Evolutionary conservation across 2,888 invertebrate genomes (phyloP), one percentile per base, ranked within the genome.

Genomic region (Eupithecia exiguata): DNA sequence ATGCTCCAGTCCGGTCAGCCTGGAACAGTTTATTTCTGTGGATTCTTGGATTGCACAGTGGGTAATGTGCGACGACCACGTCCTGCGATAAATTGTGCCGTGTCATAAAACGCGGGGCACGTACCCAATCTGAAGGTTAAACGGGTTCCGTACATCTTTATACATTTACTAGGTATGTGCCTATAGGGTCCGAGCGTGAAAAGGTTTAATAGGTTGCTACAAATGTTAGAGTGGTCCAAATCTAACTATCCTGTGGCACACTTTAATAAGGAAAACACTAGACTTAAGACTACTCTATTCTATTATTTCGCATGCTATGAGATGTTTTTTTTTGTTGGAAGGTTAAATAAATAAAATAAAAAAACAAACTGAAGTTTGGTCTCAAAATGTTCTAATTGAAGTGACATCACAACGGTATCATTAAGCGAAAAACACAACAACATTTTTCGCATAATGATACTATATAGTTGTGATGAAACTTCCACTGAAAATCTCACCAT

Each of bases 41-140:
- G 58, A 10, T 21, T 21, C 49, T 53, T n/a, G 21, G 49, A 58
- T 58, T 58, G 25, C 58, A 5, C 69, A 77, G 67, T 75, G 82
- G 83, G 78, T 77, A 83, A 83, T 84, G 80, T 86, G 84, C 83
- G 78, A 83, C 81, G 84, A 84, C 84, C 90, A 89, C 90, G 89
- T 88, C 84, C 87, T 80, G 85, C 88, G 85, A 90, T 90, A 90
- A 90, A 90, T 90, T 88, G 84, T 81, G 80, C 74, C 80, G 82
- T 84, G 88, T 88, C 89, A 88, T 85, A 84, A 86, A 84, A 80
- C 83, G 82, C 78, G 76, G 80, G 87, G 86, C 89, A 89, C 89
- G 89, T 89, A 86, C 82, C 81, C 84, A 83, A 86, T 85, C 83
- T 78, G 80, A 83, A 84, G 85, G 85, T 85, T 71, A 74, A 86